phyloP scores from a whole-genome alignment of 37 sponge, comb jelly and placozoan genomes.

The Haliclona indistincta region DNA sequence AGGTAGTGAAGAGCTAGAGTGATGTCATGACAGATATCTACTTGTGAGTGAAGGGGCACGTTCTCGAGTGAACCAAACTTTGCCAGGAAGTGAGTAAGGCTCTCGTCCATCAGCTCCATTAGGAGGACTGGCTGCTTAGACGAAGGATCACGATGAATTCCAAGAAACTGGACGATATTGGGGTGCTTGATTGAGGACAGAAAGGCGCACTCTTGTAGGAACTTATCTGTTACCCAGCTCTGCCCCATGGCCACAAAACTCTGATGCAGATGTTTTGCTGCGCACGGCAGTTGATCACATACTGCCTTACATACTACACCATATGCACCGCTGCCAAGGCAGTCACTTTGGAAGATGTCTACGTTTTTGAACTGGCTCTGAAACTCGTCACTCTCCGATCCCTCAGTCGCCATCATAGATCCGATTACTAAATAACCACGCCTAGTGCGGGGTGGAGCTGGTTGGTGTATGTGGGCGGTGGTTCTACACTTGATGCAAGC shows the following conservation, averaged over 20 bases:
- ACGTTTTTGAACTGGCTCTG: not conserved
- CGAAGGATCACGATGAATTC: not conserved
- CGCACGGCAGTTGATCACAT: conserved; percentile 23
- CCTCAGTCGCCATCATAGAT: too few species aligned
- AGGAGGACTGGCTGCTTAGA: conserved; percentile 7
- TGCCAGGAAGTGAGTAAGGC: conserved; percentile 34
- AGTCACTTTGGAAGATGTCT: not conserved
- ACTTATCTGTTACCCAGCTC: not conserved
- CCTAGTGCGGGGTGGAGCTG: too few species aligned
- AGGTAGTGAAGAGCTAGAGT: conserved; percentile 28
- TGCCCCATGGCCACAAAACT: not conserved
- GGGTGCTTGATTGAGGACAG: conserved; percentile 32
- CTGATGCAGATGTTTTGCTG: conserved; percentile 28
- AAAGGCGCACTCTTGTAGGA: conserved; percentile 33
- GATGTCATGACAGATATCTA: conserved; percentile 20
- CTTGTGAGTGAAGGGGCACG: conserved; percentile 5
- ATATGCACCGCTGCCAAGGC: conserved; percentile 13
- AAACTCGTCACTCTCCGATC: too few species aligned
- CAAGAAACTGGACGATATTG: conserved; percentile 44
- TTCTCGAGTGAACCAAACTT: not conserved
- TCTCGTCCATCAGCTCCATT: conserved; percentile 64
- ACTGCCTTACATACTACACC: conserved; percentile 16
- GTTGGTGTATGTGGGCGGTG: too few species aligned
- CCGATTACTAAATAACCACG: too few species aligned
- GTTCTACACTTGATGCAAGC: too few species aligned